Evolutionary conservation across 2,113 vertebrate species (phyloP).

Genomic region (Phrynosoma platyrhinos): DNA sequence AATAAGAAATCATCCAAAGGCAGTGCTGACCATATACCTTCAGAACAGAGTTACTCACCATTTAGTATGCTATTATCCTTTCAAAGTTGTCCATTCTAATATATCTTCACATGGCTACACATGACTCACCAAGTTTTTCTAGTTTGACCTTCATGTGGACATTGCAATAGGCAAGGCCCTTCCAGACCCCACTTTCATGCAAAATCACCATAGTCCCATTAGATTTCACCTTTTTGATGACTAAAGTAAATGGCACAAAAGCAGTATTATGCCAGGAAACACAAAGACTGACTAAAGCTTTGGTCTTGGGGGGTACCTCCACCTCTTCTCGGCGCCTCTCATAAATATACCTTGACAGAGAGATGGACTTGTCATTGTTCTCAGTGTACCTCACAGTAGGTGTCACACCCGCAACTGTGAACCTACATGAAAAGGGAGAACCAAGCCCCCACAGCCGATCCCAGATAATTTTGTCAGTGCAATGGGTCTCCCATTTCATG

Average conservation of each 20-base stretch:
- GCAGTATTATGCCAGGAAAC: background rate
- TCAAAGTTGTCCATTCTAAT: background rate
- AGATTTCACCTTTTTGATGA: background rate
- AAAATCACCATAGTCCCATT: background rate
- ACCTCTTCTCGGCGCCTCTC: background rate
- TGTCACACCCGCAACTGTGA: background rate
- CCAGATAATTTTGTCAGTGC: background rate
- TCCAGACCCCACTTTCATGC: background rate
- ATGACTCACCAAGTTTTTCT: background rate
- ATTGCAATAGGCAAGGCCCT: background rate
- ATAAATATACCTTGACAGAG: background rate
- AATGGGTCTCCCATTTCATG: background rate
- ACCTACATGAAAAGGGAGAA: background rate
- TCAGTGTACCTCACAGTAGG: background rate
- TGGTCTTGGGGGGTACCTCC: background rate
- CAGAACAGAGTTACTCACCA: background rate
- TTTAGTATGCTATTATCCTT: background rate
- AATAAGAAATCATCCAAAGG: background rate
- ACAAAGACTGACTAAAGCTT: background rate
- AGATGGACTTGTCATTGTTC: background rate
- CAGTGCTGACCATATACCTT: background rate
- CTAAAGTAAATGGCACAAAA: background rate
- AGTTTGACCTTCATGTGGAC: background rate
- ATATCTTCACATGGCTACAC: background rate
- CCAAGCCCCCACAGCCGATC: constrained; percentile 1